A percentile compares a stretch with the other conserved stretches of the same genome.
Evolutionary conservation across 53 echinoderm and acorn worm species (phyloP).

Genomic region (Stichopus horrens): DNA sequence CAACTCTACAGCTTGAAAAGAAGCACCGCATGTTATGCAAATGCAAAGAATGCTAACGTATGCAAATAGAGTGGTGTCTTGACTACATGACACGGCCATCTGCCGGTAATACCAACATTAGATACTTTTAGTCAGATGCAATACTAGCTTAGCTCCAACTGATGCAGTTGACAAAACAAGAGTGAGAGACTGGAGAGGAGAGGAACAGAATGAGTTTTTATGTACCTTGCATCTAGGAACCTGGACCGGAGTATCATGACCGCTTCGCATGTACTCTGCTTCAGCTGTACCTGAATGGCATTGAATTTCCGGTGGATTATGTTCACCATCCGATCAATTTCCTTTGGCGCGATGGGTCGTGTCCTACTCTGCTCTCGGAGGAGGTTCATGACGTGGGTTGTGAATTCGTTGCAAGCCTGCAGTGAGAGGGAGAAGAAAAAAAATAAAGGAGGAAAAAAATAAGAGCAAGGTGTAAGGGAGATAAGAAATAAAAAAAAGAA

Average conservation of each 20-base stretch:
- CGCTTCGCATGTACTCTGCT: conserved; percentile 98
- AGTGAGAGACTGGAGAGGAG: too few relatives aligned
- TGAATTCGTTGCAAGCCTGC: conserved; percentile 99
- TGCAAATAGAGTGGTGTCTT: too few relatives aligned
- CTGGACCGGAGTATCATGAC: conserved; percentile 98
- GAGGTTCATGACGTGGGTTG: conserved; percentile 99
- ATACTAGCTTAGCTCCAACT: too few relatives aligned
- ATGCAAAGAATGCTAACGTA: too few relatives aligned
- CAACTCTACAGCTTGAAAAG: too few relatives aligned
- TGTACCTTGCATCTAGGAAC: conserved; percentile 96
- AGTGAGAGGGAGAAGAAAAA: conserved; percentile 46
- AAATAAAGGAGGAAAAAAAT: background rate
- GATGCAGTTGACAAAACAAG: too few relatives aligned
- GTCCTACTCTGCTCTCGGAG: conserved; percentile 99
- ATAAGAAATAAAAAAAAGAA: conserved; percentile 1
- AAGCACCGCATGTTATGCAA: too few relatives aligned
- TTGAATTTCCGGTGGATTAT: conserved; percentile 99
- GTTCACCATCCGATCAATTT: conserved; percentile 99
- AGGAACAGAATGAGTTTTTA: too few relatives aligned
- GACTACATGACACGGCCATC: too few relatives aligned
- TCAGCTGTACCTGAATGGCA: conserved; percentile 98
- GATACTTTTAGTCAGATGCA: too few relatives aligned
- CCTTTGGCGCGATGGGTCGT: conserved; percentile 98
- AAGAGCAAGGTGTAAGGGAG: conserved; percentile 34
- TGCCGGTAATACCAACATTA: too few relatives aligned